A percentile compares a stretch with the other conserved stretches of the same genome.
These are phyloP conservation scores for Paramormyrops kingsleyae DNA, from an alignment of 2,113 vertebrate genomes.

Conservation along the genomic window DNA sequence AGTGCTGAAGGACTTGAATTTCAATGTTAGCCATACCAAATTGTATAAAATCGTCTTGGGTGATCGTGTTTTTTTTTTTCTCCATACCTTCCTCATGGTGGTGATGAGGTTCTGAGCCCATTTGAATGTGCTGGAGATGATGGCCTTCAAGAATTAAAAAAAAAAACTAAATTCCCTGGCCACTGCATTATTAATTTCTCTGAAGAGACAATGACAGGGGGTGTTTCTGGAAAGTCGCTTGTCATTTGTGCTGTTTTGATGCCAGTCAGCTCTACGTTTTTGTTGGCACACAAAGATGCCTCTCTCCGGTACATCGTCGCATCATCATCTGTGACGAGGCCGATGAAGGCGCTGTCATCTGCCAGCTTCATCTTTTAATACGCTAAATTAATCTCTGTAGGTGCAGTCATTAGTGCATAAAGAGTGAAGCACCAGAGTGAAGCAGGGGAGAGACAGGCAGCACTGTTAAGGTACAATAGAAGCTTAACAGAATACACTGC, in stretches of 20 bases:
- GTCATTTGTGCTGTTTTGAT: background rate
- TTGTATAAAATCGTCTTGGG: background rate
- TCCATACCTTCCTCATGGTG: background rate
- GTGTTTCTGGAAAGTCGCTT: background rate
- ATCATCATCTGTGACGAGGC: background rate
- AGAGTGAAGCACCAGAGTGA: background rate
- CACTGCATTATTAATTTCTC: background rate
- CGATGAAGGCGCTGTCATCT: background rate
- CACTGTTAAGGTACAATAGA: background rate
- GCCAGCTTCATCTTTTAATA: background rate
- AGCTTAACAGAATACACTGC: background rate
- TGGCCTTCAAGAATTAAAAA: background rate
- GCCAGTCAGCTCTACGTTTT: background rate
- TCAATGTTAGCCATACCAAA: background rate
- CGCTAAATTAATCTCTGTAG: background rate
- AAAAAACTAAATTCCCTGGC: background rate
- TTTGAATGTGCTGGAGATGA: background rate
- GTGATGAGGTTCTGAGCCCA: background rate
- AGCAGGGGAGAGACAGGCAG: background rate
- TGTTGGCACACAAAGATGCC: background rate
- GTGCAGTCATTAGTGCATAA: background rate
- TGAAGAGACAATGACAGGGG: background rate
- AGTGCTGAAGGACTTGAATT: background rate
- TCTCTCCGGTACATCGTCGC: background rate
- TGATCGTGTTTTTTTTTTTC: background rate